phyloP scores from a whole-genome alignment of 2,888 invertebrate species.

The Phyllotreta striolata region DNA sequence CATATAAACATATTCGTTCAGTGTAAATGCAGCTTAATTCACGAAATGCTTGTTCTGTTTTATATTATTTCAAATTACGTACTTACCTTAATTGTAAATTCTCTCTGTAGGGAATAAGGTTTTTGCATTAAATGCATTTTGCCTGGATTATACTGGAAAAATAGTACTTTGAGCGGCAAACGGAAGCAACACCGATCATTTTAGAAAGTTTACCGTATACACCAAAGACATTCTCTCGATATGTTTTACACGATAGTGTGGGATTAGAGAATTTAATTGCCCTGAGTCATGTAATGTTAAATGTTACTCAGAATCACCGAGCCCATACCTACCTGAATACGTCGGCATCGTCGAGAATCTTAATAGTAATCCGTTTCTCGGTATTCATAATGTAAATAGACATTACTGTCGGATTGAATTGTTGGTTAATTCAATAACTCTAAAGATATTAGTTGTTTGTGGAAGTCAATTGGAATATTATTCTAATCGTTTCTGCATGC shows the following conservation, averaged over 20 bases:
- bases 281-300: slow-evolving; percentile 14
- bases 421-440: slow-evolving; percentile 20
- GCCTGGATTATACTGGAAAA: background rate
- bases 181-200: background rate
- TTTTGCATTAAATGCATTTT: background rate
- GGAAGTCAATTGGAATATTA: slow-evolving; percentile 11
- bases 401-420: slow-evolving; percentile 23
- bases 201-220: slow-evolving; percentile 11
- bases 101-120: background rate
- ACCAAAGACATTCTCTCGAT: slow-evolving; percentile 23
- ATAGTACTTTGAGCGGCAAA: no score
- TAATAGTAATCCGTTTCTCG: slow-evolving; percentile 22
- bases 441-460: slow-evolving; percentile 15
- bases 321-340: slow-evolving; percentile 2
- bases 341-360: slow-evolving; percentile 17
- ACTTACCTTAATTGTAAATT: background rate
- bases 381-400: slow-evolving; percentile 18
- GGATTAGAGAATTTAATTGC: slow-evolving; percentile 26
- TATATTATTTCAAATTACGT: background rate
- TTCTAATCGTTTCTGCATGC: slow-evolving; percentile 3
- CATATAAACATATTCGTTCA: no score
- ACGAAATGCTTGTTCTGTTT: no score
- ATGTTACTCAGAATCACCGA: slow-evolving; percentile 5
- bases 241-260: slow-evolving; percentile 27
- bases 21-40: no score